Conservation (phyloP, 2,888 invertebrate genomes). For the Limenitis camilla region DNA sequence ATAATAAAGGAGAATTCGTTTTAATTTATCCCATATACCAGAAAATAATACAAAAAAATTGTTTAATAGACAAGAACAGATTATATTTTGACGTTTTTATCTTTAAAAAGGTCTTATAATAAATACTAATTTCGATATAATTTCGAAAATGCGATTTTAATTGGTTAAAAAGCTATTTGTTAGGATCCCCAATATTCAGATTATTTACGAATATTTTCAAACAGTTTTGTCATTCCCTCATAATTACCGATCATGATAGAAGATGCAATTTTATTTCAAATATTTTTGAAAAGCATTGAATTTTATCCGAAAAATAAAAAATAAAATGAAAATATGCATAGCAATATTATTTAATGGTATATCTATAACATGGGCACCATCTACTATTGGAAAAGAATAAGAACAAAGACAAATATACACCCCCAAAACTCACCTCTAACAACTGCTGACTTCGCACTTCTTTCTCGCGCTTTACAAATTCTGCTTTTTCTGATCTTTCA, state of each 20-base stretch:
- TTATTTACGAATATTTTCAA: too few relatives aligned
- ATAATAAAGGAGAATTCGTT: neutral
- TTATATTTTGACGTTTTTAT: neutral
- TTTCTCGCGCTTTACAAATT: conserved; percentile 86
- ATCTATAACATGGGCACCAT: conserved; percentile 13
- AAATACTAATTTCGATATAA: too few relatives aligned
- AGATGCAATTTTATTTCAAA: too few relatives aligned
- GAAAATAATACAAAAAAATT: conserved; percentile 2
- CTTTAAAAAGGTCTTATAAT: too few relatives aligned
- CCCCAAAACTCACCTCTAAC: conserved; percentile 80
- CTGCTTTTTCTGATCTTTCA: conserved; percentile 87
- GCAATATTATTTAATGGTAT: conserved; percentile 9
- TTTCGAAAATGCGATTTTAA: too few relatives aligned
- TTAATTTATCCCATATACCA: conserved; percentile 4
- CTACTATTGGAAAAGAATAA: conserved; percentile 2
- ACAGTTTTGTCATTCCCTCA: too few relatives aligned
- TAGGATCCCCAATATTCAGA: too few relatives aligned
- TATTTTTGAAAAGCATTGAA: too few relatives aligned
- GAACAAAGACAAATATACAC: neutral
- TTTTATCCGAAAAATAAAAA: too few relatives aligned
- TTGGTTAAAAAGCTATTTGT: too few relatives aligned
- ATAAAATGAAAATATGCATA: too few relatives aligned
- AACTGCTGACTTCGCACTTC: conserved; percentile 89
- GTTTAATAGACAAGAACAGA: neutral
- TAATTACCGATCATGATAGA: too few relatives aligned